These are phyloP conservation scores for Rallus crepitans DNA, from an alignment of 2,797 vertebrate species.

Conservation along the genomic window DNA sequence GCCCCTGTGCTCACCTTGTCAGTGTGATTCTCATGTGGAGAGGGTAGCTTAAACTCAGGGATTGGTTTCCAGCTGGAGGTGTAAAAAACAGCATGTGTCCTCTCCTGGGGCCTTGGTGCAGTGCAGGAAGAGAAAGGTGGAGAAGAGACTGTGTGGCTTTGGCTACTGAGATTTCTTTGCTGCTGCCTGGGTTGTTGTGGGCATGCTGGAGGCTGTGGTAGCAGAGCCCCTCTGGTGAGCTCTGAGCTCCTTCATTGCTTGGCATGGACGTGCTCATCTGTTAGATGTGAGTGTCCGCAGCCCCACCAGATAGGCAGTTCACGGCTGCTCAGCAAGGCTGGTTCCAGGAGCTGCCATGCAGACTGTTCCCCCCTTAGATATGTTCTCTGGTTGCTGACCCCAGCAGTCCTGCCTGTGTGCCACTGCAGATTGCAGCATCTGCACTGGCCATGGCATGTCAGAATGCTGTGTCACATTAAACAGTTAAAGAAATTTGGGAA, in stretches of 20 bases:
- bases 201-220: fast-evolving
- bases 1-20: not conserved
- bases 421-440: not conserved
- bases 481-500: too few species aligned
- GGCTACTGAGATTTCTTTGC: not conserved
- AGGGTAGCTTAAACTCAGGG: too few species aligned
- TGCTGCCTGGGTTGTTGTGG: fast-evolving
- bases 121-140: not conserved
- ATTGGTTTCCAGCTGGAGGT: too few species aligned
- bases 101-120: not conserved
- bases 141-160: fast-evolving
- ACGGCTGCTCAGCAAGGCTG: too few species aligned
- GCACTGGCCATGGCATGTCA: not conserved
- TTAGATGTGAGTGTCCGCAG: not conserved
- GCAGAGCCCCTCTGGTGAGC: too few species aligned
- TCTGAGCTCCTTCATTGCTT: too few species aligned
- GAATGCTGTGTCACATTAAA: too few species aligned
- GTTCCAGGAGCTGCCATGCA: too few species aligned
- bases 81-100: fast-evolving
- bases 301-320: too few species aligned
- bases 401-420: too few species aligned
- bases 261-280: too few species aligned
- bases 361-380: not conserved
- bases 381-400: too few species aligned
- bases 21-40: fast-evolving